These are phyloP conservation scores for Atta cephalotes DNA, from an alignment of 1,140 invertebrate genomes.

Conservation along the genomic window DNA sequence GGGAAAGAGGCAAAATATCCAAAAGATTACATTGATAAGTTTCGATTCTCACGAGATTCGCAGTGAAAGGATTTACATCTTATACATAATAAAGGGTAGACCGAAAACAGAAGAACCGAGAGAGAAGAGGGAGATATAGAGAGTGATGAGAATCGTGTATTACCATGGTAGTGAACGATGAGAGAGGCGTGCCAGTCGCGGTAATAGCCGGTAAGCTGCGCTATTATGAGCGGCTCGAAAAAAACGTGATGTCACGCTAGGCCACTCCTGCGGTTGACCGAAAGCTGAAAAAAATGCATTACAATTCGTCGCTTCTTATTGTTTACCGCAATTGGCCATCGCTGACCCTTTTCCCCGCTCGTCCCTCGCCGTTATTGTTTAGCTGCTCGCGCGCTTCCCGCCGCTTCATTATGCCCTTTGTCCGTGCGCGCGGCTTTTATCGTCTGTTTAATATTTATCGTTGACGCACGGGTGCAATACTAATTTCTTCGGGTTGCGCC, in stretches of 20 bases:
- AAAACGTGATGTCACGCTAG: constrained; percentile 74
- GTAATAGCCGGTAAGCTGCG: constrained; percentile 81
- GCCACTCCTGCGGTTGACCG: constrained; percentile 66
- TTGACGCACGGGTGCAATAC: constrained; percentile 56
- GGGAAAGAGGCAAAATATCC: not conserved
- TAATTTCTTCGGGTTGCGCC: constrained; percentile 66
- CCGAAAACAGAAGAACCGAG: constrained; percentile 31
- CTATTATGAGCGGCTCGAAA: constrained; percentile 77
- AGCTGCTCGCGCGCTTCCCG: constrained; percentile 58
- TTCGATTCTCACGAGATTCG: not conserved
- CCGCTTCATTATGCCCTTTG: constrained; percentile 69
- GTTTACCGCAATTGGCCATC: constrained; percentile 73
- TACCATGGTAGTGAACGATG: constrained; percentile 77
- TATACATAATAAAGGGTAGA: not conserved
- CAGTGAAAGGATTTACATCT: constrained; percentile 16
- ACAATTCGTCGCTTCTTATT: constrained; percentile 72
- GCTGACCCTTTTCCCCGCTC: not conserved
- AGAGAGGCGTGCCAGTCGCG: constrained; percentile 78
- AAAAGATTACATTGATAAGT: not conserved
- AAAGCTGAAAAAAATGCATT: constrained; percentile 62
- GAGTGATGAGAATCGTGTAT: constrained; percentile 31
- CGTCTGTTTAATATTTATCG: constrained; percentile 75
- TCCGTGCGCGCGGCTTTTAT: constrained; percentile 51
- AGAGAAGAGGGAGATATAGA: not conserved
- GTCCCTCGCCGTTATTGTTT: constrained; percentile 64